Percentiles rank a stretch among this genome's conserved stretches.
Evolutionary conservation across 2,888 invertebrate species (phyloP).

Genomic region (Amblyteles armatorius): DNA sequence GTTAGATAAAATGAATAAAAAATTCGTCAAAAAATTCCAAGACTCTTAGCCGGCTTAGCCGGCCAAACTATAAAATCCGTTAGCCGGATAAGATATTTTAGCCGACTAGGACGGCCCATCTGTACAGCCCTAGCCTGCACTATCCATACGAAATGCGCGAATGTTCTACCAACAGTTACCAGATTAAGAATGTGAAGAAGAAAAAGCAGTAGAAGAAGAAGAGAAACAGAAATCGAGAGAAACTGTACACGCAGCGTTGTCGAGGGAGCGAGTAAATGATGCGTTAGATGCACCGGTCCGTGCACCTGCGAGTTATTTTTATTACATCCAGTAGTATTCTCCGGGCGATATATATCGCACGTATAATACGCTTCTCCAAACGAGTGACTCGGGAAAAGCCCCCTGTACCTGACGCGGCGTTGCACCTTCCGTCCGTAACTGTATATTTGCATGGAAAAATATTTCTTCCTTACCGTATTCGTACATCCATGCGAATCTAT

Average conservation of each 20-base stretch:
- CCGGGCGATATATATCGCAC: not conserved
- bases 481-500: not conserved
- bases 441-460: not conserved
- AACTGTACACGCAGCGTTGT: constrained; percentile 40
- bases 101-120: too few relatives aligned
- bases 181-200: not conserved
- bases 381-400: not conserved
- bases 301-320: constrained; percentile 30
- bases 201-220: constrained; percentile 4
- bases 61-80: too few relatives aligned
- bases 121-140: too few relatives aligned
- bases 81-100: too few relatives aligned
- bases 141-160: not conserved
- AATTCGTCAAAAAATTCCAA: too few relatives aligned
- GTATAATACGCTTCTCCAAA: not conserved
- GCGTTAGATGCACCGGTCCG: constrained; percentile 39
- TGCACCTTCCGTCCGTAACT: constrained; percentile 10
- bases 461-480: not conserved
- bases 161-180: not conserved
- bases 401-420: not conserved
- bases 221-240: not conserved
- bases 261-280: constrained; percentile 27
- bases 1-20: too few relatives aligned
- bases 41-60: too few relatives aligned
- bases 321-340: constrained; percentile 4